phyloP scores from a whole-genome alignment of 2,797 vertebrate species.

The Lemur catta region DNA sequence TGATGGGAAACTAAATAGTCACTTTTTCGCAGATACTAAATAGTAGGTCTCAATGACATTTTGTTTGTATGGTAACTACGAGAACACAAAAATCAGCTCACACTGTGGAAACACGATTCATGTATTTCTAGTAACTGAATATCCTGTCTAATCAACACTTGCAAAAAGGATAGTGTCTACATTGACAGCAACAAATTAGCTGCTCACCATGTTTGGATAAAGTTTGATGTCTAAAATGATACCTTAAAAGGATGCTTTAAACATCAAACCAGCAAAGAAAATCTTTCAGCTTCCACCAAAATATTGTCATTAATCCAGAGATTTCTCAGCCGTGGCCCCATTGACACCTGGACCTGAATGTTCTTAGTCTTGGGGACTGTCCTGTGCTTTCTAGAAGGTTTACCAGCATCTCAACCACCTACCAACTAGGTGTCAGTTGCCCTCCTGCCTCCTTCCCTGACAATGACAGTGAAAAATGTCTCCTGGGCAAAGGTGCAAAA shows the following conservation, averaged over 20 bases:
- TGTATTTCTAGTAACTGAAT: not conserved
- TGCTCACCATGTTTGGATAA: not conserved
- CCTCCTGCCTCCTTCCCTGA: accelerated
- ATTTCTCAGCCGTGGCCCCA: not conserved
- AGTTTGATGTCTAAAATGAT: not conserved
- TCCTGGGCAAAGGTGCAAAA: not conserved
- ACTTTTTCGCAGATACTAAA: too few species aligned
- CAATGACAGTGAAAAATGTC: not conserved
- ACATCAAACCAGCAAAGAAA: not conserved
- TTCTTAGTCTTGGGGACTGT: too few species aligned
- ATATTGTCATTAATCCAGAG: not conserved
- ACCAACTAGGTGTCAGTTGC: too few species aligned
- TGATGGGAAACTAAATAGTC: not conserved
- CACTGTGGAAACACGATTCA: not conserved
- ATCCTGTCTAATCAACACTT: not conserved
- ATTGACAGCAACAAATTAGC: not conserved
- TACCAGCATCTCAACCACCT: accelerated
- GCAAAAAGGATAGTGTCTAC: not conserved
- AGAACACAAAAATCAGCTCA: not conserved
- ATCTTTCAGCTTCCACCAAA: not conserved
- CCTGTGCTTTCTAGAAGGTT: too few species aligned
- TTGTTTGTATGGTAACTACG: not conserved
- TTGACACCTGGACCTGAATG: not conserved
- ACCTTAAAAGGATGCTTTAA: not conserved
- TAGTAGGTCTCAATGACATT: not conserved